Conservation (phyloP, 2,888 invertebrate genomes). For the Diplazon laetatorius region DNA sequence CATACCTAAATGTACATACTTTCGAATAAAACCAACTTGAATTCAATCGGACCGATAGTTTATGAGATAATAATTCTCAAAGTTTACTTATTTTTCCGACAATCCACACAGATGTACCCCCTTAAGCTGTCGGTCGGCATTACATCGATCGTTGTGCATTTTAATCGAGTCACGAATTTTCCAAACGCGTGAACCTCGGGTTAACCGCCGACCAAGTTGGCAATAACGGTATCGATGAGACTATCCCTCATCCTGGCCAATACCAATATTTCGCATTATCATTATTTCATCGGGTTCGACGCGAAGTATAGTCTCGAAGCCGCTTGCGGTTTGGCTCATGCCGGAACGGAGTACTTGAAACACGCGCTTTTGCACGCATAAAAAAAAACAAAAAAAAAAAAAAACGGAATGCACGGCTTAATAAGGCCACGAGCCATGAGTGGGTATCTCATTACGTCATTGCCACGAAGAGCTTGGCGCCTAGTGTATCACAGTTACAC, state of each 20-base stretch:
- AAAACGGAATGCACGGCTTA: slow-evolving; percentile 59
- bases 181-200: slow-evolving; percentile 3
- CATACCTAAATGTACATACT: no score
- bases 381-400: slow-evolving; percentile 46
- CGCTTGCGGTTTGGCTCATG: background rate
- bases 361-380: slow-evolving; percentile 9
- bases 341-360: slow-evolving; percentile 1
- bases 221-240: slow-evolving; percentile 11
- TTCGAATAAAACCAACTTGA: no score
- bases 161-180: slow-evolving; percentile 57
- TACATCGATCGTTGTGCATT: slow-evolving; percentile 39
- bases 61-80: no score
- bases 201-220: background rate
- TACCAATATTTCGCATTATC: background rate
- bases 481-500: slow-evolving; percentile 58
- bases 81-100: no score
- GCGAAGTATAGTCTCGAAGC: slow-evolving; percentile 20
- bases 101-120: no score
- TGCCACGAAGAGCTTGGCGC: slow-evolving; percentile 59
- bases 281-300: slow-evolving; percentile 21
- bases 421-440: slow-evolving; percentile 67
- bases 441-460: slow-evolving; percentile 69
- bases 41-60: no score
- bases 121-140: no score
- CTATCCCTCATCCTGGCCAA: background rate